Evolutionary conservation across 2,797 vertebrate genomes (phyloP).

Genomic region (Lepus oiostolus): DNA sequence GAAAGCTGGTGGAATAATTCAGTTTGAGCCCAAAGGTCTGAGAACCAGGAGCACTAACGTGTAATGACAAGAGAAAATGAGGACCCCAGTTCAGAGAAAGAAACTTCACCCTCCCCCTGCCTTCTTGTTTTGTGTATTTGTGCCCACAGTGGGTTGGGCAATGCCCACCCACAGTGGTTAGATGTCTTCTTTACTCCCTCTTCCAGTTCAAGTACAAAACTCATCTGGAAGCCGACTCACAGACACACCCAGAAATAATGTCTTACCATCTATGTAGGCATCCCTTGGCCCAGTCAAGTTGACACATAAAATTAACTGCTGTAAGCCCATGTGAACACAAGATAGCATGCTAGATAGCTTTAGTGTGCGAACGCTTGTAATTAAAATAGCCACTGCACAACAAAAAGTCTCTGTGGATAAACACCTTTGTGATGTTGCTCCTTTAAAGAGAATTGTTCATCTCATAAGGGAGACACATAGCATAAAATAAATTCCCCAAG

Average conservation of each 20-base stretch:
- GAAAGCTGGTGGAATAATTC: neutral
- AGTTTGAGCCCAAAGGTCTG: neutral
- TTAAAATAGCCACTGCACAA: neutral
- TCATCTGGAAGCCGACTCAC: neutral
- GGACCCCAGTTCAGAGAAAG: neutral
- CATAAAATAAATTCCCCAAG: constrained; percentile 23
- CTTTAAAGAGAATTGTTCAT: constrained; percentile 9
- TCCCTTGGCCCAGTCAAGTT: neutral
- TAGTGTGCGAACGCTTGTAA: neutral
- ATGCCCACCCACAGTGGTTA: neutral
- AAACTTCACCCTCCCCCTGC: neutral
- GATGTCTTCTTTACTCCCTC: neutral
- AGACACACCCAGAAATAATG: neutral
- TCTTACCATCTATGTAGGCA: neutral
- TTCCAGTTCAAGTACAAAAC: neutral
- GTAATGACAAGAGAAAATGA: neutral
- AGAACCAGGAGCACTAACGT: neutral
- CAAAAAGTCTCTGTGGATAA: neutral
- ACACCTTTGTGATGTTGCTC: neutral
- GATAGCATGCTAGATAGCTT: neutral
- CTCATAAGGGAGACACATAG: constrained; percentile 25
- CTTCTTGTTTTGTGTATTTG: neutral
- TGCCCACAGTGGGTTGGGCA: neutral
- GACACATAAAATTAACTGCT: neutral
- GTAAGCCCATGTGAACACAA: neutral